Evolutionary conservation across 2,888 invertebrate genomes (phyloP), one percentile per base, ranked within the genome.

Genomic region (Pycnomerus fuliginosus): DNA sequence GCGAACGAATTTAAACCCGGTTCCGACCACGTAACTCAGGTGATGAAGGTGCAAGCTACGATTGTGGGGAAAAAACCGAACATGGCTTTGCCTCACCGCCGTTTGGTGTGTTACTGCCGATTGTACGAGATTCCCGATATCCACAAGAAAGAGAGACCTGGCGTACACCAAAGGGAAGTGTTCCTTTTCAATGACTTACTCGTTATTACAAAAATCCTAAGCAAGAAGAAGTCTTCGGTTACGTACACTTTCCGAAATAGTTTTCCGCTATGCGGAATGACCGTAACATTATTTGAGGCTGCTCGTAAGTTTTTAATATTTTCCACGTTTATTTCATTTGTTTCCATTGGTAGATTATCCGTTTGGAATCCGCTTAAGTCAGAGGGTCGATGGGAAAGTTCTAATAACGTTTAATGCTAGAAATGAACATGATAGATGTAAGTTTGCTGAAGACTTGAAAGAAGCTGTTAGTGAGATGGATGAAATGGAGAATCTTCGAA

Each of bases 1-100:
- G 82, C 85, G 8, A 90, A 90, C 72, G 97, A 98, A 75, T 96
- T 99, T 71, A 87, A 92, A 65, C 91, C 96, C 0, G 97, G 96
- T 48, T 90, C 92, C 45, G 99, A 96, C 70, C 94, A 95, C 68
- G 92, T 93, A 1, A 90, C 90, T 0, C 90, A 98, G 81, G 98
- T 93, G 52, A 88, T 94, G 85, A 95, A 96, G 75, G 96, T 98
- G 8, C 97, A 99, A 73, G 91, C 94, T 34, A 96, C 96, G 17
- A 95, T 98, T 58, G 92, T 97, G n/a, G 98, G 97, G 44, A 97
- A 97, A 74, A 96, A 95, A 74, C 97, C 96, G 1, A 91, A 92
- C 70, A 80, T 99, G 71, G 94, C 96, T 0, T 74, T 97, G 54
- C 94, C 98, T 0, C 97, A 98, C 69, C 85, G 99, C 3, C 82